Base-by-base conservation (phyloP, 2,113 vertebrate species). In the pig (Sus scrofa) region DNA sequence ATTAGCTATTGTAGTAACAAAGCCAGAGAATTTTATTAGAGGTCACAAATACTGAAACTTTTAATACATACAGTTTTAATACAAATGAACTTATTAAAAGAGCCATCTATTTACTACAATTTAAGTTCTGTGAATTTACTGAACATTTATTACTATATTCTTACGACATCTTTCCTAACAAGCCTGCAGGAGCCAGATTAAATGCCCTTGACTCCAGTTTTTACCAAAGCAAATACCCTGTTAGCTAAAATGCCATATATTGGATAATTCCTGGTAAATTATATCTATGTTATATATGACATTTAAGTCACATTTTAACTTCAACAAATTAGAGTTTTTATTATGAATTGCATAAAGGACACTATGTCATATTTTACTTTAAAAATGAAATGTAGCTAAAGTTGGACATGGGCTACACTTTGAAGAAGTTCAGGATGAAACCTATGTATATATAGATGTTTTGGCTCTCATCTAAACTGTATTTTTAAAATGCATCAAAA, bases 11-110 rank as follows among this genome's bases (percentile, higher is more conserved):
- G 44, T 91, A 95, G 65, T 97, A 62, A 96, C 54, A 98, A 89
- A 56, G 39, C 65, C 70, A 96, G 37, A 97, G 22, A 97, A 97
- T 95, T 97, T 97, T 74, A 92, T 39, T 97, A 93, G 63, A 97
- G 97, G 83, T 91, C 88, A 98, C 85, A 98, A 98, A 95, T 58
- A 97, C 11, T 96, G 60, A 92, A 98, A 95, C 50, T 71, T 98
- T 98, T 96, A 58, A 78, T 95, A 96, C 77, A 97, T 91, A 85
- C 60, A 97, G 44, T 93, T 97, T 95, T 94, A 97, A 95, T 70
- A 96, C 22, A 97, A 95, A 63, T 63, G 22, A 97, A 71, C 34
- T 96, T 97, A 95, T 22, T 68, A 26, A 78, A 94, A 96, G 85
- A 6, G 18, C 67, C 82, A 94, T 65, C 75, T 73, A 60, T 67